Conservation (phyloP, 2,797 vertebrate genomes). For the Halcyon leucocephala region DNA sequence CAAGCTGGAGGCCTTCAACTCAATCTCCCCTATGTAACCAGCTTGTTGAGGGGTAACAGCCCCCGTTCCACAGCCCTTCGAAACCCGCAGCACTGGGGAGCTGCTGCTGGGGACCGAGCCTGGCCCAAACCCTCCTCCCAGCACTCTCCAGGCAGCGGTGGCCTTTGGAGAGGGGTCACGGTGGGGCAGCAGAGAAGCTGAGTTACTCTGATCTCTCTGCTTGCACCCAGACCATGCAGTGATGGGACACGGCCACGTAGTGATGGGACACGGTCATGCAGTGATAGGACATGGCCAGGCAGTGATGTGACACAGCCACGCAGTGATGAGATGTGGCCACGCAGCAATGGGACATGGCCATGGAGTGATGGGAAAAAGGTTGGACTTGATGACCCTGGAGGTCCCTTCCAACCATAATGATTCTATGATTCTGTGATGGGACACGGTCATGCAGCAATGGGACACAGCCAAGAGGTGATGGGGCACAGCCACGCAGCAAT, state of each 20-base stretch:
- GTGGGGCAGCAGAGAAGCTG: neutral
- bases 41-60: rapidly evolving
- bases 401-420: too few relatives aligned
- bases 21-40: rapidly evolving
- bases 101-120: neutral
- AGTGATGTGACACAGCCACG: too few relatives aligned
- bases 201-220: neutral
- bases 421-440: too few relatives aligned
- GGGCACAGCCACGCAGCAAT: neutral
- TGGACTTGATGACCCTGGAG: too few relatives aligned
- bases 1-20: neutral
- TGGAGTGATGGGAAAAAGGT: neutral
- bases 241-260: too few relatives aligned
- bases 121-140: neutral
- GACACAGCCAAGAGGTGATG: rapidly evolving
- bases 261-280: too few relatives aligned
- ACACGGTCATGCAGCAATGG: neutral
- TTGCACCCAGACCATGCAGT: neutral
- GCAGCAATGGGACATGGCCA: neutral
- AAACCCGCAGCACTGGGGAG: neutral
- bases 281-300: too few relatives aligned
- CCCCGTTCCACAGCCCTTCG: neutral
- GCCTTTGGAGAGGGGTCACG: neutral
- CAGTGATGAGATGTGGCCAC: neutral
- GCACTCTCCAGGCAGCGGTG: neutral